phyloP scores from a whole-genome alignment of 2,113 vertebrate genomes.

The Epinephelus fuscoguttatus region DNA sequence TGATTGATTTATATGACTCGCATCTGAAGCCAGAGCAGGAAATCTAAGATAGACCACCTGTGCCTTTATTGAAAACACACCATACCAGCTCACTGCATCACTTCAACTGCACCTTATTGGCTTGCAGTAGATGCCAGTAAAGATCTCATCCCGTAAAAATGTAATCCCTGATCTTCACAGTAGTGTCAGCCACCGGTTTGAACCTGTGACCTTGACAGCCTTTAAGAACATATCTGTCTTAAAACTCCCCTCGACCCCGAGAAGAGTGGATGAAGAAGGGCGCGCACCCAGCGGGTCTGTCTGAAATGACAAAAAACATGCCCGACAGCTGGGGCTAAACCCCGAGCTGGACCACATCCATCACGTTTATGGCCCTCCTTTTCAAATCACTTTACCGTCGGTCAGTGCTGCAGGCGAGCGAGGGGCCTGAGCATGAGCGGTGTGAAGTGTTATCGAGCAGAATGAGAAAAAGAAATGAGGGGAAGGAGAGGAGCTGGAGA shows the following conservation, averaged over 20 bases:
- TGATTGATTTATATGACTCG: slow-evolving; percentile 73
- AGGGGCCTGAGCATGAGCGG: slow-evolving; percentile 45
- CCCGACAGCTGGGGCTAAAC: slow-evolving; percentile 81
- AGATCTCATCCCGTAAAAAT: slow-evolving; percentile 73
- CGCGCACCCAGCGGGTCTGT: slow-evolving; percentile 66
- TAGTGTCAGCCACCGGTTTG: slow-evolving; percentile 52
- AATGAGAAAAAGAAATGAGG: slow-evolving; percentile 41
- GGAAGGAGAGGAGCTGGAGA: slow-evolving; percentile 58
- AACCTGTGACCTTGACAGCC: slow-evolving; percentile 51
- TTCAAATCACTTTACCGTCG: slow-evolving; percentile 71
- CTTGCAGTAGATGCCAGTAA: slow-evolving; percentile 42
- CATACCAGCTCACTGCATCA: slow-evolving; percentile 44
- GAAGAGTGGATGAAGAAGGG: slow-evolving; percentile 55
- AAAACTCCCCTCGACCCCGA: slow-evolving; percentile 49
- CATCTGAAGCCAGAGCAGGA: slow-evolving; percentile 47
- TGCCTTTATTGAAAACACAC: slow-evolving; percentile 79
- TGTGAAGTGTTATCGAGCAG: slow-evolving; percentile 39
- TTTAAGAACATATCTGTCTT: slow-evolving; percentile 64
- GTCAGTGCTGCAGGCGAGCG: slow-evolving; percentile 49
- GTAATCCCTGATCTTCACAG: slow-evolving; percentile 50
- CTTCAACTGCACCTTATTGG: slow-evolving; percentile 38
- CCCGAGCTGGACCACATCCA: slow-evolving; percentile 77
- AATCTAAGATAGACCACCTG: slow-evolving; percentile 74
- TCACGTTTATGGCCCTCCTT: slow-evolving; percentile 83
- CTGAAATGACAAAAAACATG: slow-evolving; percentile 81